Evolutionary conservation across 2,888 invertebrate species (phyloP), one percentile per base, ranked within the genome.

Genomic region (Candidula unifasciata): DNA sequence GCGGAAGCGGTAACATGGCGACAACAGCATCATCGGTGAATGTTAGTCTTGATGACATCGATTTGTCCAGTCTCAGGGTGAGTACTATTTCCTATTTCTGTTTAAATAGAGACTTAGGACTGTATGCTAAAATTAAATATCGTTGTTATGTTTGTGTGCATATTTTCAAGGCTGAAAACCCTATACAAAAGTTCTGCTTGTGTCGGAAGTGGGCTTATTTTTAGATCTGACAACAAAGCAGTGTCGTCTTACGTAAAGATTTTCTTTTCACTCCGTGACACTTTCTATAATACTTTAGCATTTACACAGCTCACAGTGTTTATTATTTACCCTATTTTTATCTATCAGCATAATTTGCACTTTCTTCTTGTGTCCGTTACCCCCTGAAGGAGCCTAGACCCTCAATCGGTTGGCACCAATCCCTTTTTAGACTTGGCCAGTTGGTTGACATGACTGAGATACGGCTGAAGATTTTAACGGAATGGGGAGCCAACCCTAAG

Each of bases 11-110:
- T 84, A 76, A 85, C 27, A 82, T 87, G 84, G 87, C 87, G 88
- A 87, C 87, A 86, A 87, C 88, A 78, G 86, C 87, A 82, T 85
- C 88, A 84, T 88, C 88, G 27, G 92, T 93, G 80, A 93, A 93
- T 87, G 92, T 92, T 87, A 98, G 98, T 95, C 96, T 99, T 95
- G 98, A 99, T 95, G 99, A 99, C 96, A 99, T 99, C 95, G 99
- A 99, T 96, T 96, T 99, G 95, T 97, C 97, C 95, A 97, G 98
- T 92, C 95, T 99, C 93, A 97, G 98, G 96, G 99, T 98, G 95
- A 94, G 94, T 91, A 78, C n/a, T 8, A 13, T 44, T n/a, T 8
- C 24, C 18, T 60, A n/a, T n/a, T 60, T 60, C 1, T 21, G 60
- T 60, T 60, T 24, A 60, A 18, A n/a, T 18, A 21, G n/a, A 60